A percentile compares a stretch with the other conserved stretches of the same genome.
These are phyloP conservation scores for Zaprionus camerounensis DNA, from an alignment of 1,140 invertebrate species.

Conservation along the genomic window DNA sequence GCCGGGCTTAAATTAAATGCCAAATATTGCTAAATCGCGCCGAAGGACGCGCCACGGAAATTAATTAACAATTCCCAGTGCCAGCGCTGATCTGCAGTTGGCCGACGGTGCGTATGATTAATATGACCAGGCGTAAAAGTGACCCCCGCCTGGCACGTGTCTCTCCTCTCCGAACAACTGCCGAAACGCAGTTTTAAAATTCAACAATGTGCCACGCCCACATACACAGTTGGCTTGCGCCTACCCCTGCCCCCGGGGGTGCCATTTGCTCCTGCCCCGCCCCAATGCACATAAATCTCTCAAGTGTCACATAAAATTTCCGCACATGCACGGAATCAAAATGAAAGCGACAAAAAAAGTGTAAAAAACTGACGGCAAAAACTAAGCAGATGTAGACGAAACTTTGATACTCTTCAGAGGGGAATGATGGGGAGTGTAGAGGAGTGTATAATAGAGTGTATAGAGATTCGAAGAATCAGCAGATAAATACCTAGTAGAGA, in stretches of 20 bases:
- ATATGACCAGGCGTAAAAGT: constrained; percentile 48
- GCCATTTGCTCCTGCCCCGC: neutral
- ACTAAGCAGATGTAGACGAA: neutral
- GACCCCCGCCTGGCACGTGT: constrained; percentile 31
- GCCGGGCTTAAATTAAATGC: constrained; percentile 62
- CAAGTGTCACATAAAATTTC: constrained; percentile 83
- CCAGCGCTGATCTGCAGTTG: neutral
- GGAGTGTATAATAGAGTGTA: neutral
- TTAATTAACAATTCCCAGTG: constrained; percentile 62
- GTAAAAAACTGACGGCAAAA: constrained; percentile 16
- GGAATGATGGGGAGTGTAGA: neutral
- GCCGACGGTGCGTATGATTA: constrained; percentile 71
- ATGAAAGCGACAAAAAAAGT: constrained; percentile 52
- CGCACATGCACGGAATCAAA: constrained; percentile 81
- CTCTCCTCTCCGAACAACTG: neutral
- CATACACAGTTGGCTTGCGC: constrained; percentile 47
- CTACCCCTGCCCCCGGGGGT: constrained; percentile 11
- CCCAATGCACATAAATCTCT: constrained; percentile 66
- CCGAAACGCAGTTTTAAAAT: constrained; percentile 17
- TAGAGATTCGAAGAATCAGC: neutral
- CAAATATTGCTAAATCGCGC: constrained; percentile 57
- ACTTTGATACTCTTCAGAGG: neutral
- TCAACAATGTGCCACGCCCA: constrained; percentile 22
- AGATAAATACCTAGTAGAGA: too few relatives aligned
- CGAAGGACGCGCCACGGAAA: constrained; percentile 28